These are phyloP conservation scores for Delichon dasypus DNA, from an alignment of 2,797 vertebrate species.

Conservation along the genomic window DNA sequence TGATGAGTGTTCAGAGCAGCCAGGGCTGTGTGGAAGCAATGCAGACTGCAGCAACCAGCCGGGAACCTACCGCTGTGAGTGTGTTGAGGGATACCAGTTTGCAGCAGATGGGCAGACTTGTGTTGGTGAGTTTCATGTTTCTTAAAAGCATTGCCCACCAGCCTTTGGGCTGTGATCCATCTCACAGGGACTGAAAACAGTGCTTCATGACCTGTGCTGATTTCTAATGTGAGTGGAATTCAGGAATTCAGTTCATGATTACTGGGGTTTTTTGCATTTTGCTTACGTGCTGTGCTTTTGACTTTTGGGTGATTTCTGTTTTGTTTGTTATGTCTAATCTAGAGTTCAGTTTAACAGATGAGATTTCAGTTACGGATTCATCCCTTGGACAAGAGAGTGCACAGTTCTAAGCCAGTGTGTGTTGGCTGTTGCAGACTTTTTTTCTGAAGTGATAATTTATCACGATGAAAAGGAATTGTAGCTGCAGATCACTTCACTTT, in stretches of 20 bases:
- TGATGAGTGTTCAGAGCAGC: conserved; percentile 89
- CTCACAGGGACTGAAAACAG: not conserved
- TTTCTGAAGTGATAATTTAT: not conserved
- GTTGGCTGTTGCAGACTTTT: not conserved
- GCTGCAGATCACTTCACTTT: not conserved
- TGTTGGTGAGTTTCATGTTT: conserved; percentile 78
- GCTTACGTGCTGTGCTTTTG: not conserved
- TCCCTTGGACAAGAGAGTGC: not conserved
- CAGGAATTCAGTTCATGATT: not conserved
- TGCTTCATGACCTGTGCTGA: not conserved
- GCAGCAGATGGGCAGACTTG: conserved; percentile 82
- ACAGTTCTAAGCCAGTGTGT: not conserved
- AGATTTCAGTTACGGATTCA: not conserved
- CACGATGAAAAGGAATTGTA: not conserved
- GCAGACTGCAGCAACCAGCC: conserved; percentile 91
- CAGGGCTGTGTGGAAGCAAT: conserved; percentile 80
- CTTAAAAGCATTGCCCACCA: not conserved
- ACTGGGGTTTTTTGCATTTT: not conserved
- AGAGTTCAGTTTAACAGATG: not conserved
- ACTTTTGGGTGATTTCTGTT: not conserved
- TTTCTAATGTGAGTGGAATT: not conserved
- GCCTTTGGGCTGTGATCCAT: not conserved
- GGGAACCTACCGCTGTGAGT: conserved; percentile 93
- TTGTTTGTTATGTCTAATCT: not conserved
- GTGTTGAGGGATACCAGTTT: conserved; percentile 86